A percentile compares a stretch with the other conserved stretches of the same genome.
Conservation (phyloP, 1,140 invertebrate genomes). For the Metopolophium dirhodum region DNA sequence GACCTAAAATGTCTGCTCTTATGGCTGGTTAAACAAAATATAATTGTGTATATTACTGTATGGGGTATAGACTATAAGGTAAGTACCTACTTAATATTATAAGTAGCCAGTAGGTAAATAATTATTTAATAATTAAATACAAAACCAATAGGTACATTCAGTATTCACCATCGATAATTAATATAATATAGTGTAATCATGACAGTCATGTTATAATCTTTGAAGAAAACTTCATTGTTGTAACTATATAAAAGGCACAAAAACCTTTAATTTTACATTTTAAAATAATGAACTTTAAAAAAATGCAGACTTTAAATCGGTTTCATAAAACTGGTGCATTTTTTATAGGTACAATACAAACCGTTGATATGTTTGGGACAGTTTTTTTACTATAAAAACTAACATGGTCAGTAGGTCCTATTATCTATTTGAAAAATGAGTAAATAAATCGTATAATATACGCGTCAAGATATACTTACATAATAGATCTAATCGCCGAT, state of each 20-base stretch:
- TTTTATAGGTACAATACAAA: too few relatives aligned
- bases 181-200: not conserved
- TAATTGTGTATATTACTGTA: not conserved
- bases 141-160: not conserved
- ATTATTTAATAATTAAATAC: not conserved
- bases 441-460: not conserved
- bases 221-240: not conserved
- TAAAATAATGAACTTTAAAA: not conserved
- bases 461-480: too few relatives aligned
- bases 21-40: not conserved
- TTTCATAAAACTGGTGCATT: too few relatives aligned
- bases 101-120: not conserved
- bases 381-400: too few relatives aligned
- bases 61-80: not conserved
- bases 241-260: not conserved
- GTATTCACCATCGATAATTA: not conserved
- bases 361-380: too few relatives aligned
- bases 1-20: not conserved
- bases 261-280: not conserved
- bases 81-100: not conserved
- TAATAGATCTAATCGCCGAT: not conserved
- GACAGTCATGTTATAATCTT: not conserved
- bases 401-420: too few relatives aligned
- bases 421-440: too few relatives aligned
- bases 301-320: too few relatives aligned